Conservation (phyloP, 2,888 invertebrate genomes). For the Archips xylosteana region DNA sequence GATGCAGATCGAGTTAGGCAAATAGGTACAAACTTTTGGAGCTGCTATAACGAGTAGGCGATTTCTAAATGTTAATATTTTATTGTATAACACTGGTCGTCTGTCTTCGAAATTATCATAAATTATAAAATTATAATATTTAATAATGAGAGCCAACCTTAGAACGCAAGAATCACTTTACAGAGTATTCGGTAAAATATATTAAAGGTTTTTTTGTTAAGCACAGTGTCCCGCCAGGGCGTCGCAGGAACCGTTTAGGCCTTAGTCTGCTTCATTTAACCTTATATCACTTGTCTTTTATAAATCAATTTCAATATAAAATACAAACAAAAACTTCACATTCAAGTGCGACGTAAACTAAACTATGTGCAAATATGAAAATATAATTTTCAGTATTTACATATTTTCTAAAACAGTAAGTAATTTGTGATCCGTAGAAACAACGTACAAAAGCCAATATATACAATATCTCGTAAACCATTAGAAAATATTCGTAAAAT, state of each 20-base stretch:
- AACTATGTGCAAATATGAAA: slow-evolving; percentile 53
- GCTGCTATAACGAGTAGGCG: slow-evolving; percentile 28
- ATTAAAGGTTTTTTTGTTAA: slow-evolving; percentile 25
- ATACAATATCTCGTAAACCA: slow-evolving; percentile 54
- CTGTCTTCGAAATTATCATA: slow-evolving; percentile 31
- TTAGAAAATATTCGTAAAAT: slow-evolving; percentile 48
- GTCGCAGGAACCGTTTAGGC: slow-evolving; percentile 57
- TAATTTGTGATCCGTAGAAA: slow-evolving; percentile 48
- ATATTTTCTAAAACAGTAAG: slow-evolving; percentile 52
- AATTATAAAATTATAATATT: slow-evolving; percentile 46
- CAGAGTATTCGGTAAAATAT: slow-evolving; percentile 39
- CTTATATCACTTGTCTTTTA: slow-evolving; percentile 67
- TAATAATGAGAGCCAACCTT: slow-evolving; percentile 66
- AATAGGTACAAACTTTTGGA: slow-evolving; percentile 11
- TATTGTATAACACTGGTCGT: slow-evolving; percentile 27
- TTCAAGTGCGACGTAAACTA: slow-evolving; percentile 55
- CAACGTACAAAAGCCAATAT: slow-evolving; percentile 52
- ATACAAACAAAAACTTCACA: slow-evolving; percentile 58
- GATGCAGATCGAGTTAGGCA: slow-evolving; percentile 4
- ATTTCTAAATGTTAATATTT: slow-evolving; percentile 12
- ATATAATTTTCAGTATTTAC: slow-evolving; percentile 60
- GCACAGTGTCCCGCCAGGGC: slow-evolving; percentile 49
- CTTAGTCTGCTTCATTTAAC: slow-evolving; percentile 47
- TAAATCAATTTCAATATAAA: slow-evolving; percentile 57
- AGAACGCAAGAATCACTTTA: slow-evolving; percentile 50